A percentile compares a stretch with the other conserved stretches of the same genome.
These are phyloP conservation scores for Lobophora halterata DNA, from an alignment of 2,888 invertebrate genomes.

Conservation along the genomic window DNA sequence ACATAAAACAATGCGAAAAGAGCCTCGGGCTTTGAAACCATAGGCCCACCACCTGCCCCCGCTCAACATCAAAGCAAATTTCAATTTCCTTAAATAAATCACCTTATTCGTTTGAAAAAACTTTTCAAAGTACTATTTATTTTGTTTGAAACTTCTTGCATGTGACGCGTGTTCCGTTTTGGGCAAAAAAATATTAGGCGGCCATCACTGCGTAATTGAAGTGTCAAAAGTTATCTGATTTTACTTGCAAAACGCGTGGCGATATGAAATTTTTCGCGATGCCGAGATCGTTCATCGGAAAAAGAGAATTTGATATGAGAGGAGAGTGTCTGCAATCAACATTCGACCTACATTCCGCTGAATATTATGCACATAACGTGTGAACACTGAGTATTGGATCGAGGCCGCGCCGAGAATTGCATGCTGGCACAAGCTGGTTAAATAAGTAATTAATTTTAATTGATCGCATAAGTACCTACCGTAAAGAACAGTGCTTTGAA, in stretches of 20 bases:
- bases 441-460: slow-evolving; percentile 35
- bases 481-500: slow-evolving; percentile 21
- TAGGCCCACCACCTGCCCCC: slow-evolving; percentile 39
- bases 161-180: slow-evolving; percentile 68
- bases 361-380: slow-evolving; percentile 54
- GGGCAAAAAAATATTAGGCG: slow-evolving; percentile 65
- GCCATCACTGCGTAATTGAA: slow-evolving; percentile 78
- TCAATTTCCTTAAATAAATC: slow-evolving; percentile 58
- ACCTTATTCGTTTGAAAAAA: slow-evolving; percentile 49
- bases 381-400: slow-evolving; percentile 47
- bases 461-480: slow-evolving; percentile 18
- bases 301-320: slow-evolving; percentile 79
- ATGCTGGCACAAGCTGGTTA: slow-evolving; percentile 39
- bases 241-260: slow-evolving; percentile 78
- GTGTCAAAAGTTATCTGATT: slow-evolving; percentile 81
- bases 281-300: slow-evolving; percentile 66
- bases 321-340: slow-evolving; percentile 73
- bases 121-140: slow-evolving; percentile 59
- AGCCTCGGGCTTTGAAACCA: slow-evolving; percentile 39
- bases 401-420: slow-evolving; percentile 36
- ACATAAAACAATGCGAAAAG: slow-evolving; percentile 55
- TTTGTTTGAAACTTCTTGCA: slow-evolving; percentile 70
- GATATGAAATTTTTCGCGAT: slow-evolving; percentile 77
- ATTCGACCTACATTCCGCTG: slow-evolving; percentile 70
- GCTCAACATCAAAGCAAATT: slow-evolving; percentile 61